Percentiles rank a stretch among this genome's conserved stretches.
phyloP scores from a whole-genome alignment of 2,797 vertebrate genomes.

The Erithacus rubecula region DNA sequence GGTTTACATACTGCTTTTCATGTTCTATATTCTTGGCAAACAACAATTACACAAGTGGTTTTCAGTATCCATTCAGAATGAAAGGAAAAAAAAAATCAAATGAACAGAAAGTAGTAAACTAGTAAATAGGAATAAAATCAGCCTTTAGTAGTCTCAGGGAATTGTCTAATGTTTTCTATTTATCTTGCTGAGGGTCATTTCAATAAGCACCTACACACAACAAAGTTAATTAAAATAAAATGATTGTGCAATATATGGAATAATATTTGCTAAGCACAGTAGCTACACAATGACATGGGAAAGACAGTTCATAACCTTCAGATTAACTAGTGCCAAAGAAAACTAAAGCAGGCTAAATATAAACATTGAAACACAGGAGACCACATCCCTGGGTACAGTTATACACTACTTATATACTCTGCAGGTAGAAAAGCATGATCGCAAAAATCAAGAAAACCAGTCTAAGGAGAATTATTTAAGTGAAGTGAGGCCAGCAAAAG shows the following conservation, averaged over 20 bases:
- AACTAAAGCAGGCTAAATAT: background rate
- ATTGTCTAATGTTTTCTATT: background rate
- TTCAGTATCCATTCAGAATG: background rate
- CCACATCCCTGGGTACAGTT: background rate
- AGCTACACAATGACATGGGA: background rate
- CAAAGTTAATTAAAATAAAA: conserved; percentile 7
- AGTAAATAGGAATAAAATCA: background rate
- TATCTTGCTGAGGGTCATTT: background rate
- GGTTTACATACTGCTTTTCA: background rate
- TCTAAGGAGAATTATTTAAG: background rate
- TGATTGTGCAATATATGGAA: background rate
- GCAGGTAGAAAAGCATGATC: background rate
- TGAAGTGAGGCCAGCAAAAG: background rate
- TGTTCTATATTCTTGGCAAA: background rate
- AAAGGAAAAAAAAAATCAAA: conserved; percentile 1
- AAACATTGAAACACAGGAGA: background rate
- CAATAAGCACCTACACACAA: background rate
- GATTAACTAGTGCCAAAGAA: background rate
- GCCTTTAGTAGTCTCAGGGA: background rate
- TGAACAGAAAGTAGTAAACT: background rate
- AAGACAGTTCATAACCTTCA: background rate
- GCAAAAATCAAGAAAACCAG: background rate
- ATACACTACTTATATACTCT: background rate
- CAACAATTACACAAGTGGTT: background rate
- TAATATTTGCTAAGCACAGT: background rate